These are phyloP conservation scores for Bolborhynchus lineola DNA, from an alignment of 2,113 vertebrate species.

Conservation along the genomic window DNA sequence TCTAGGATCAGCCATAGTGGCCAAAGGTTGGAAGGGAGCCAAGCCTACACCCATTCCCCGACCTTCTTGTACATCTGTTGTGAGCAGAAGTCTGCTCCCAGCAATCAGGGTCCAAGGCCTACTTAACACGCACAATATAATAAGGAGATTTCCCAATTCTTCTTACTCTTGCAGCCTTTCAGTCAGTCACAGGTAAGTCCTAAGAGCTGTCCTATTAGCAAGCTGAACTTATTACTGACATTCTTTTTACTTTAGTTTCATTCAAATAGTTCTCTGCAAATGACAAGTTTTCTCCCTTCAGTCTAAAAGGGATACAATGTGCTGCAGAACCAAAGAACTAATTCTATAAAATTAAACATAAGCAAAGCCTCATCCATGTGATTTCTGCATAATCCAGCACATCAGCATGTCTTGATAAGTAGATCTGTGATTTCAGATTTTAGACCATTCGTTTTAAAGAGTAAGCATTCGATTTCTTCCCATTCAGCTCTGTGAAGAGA, in stretches of 20 bases:
- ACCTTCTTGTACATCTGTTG: background rate
- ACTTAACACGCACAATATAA: background rate
- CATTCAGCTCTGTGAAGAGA: conserved; percentile 1
- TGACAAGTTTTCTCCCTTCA: background rate
- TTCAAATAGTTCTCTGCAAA: background rate
- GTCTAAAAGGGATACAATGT: background rate
- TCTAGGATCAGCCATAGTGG: background rate
- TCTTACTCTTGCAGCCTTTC: background rate
- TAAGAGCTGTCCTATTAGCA: background rate
- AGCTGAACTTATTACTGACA: background rate
- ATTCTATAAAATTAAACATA: background rate
- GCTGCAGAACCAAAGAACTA: background rate
- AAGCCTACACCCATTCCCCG: background rate
- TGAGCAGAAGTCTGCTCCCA: background rate
- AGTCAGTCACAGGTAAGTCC: background rate
- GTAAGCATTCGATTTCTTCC: conserved; percentile 43
- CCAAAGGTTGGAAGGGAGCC: background rate
- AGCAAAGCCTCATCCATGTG: background rate
- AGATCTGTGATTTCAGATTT: background rate
- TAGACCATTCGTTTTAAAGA: conserved; percentile 44
- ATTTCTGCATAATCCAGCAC: background rate
- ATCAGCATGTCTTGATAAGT: conserved; percentile 26
- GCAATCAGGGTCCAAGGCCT: background rate
- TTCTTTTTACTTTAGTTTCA: background rate
- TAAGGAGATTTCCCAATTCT: background rate